Base-by-base conservation (phyloP, 2,113 vertebrate genomes). In the Nothobranchius furzeri region DNA sequence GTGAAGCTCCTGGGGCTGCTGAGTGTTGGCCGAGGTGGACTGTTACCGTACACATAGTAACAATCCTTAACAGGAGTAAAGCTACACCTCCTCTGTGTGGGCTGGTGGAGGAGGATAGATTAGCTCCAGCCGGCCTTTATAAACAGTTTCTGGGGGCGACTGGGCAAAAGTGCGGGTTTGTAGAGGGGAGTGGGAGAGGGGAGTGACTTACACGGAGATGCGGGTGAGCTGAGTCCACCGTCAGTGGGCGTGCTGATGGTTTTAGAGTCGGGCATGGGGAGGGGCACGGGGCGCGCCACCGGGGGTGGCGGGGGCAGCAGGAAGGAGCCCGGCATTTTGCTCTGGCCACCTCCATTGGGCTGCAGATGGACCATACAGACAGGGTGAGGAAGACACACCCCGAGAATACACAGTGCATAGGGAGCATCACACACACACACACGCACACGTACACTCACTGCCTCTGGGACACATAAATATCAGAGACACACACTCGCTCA, bases 261-360 rank as follows among this genome's bases (percentile, higher is more conserved):
- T 95, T 98, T 97, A 95, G 95, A 95, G 95, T 97, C 96, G 93
- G 96, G 93, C 95, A 96, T 95, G 91, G 96, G 95, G 94, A 97
- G 95, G 95, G 96, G 96, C 94, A 98, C 94, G 90, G 96, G 95
- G 93, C 95, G 95, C 82, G 96, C 96, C 95, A 97, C 95, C 68
- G 96, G 95, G 93, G 95, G 95, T 88, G 95, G 95, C 87, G 95
- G 95, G 88, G 94, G 95, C 93, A 97, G 94, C 94, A 96, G 95
- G 95, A 96, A 96, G 93, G 93, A 95, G 92, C 95, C 96, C 91
- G 95, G 93, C 93, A 96, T 95, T 96, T 96, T 95, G 94, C 95
- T 96, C 95, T 96, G 94, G 95, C 95, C 93, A 92, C 95, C 94
- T 94, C 95, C 95, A 94, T 96, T 96, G 93, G 95, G 95, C 96